phyloP scores from a whole-genome alignment of 2,113 vertebrate species.

The Mobula hypostoma region DNA sequence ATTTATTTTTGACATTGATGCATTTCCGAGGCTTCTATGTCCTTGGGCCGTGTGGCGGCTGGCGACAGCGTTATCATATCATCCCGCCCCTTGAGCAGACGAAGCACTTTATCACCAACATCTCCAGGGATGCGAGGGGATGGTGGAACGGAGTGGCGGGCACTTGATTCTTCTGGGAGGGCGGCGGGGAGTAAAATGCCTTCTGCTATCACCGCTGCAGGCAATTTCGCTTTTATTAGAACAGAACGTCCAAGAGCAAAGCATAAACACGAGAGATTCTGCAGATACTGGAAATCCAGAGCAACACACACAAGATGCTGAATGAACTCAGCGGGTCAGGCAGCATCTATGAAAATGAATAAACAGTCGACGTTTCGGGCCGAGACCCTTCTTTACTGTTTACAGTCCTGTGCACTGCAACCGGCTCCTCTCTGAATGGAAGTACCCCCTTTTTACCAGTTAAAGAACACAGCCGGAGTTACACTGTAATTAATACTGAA shows the following conservation, averaged over 20 bases:
- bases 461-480: background rate
- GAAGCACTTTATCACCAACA: background rate
- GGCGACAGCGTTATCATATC: background rate
- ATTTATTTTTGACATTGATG: background rate
- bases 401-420: background rate
- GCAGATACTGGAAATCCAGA: too few relatives aligned
- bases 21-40: background rate
- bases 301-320: too few relatives aligned
- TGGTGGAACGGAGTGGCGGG: background rate
- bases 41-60: background rate
- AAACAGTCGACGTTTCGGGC: too few relatives aligned
- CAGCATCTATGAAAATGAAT: too few relatives aligned
- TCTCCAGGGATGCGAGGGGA: background rate
- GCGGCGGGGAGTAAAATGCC: too few relatives aligned
- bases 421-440: background rate
- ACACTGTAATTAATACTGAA: background rate
- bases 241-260: too few relatives aligned
- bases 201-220: background rate
- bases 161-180: background rate
- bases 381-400: background rate
- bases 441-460: background rate
- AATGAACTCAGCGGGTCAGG: too few relatives aligned
- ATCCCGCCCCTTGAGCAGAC: background rate
- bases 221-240: background rate
- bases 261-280: too few relatives aligned